Percentiles rank a stretch among this genome's conserved stretches.
These are phyloP conservation scores for Spongilla lacustris DNA, from an alignment of 37 sponge, comb jelly and placozoan species.

Conservation along the genomic window DNA sequence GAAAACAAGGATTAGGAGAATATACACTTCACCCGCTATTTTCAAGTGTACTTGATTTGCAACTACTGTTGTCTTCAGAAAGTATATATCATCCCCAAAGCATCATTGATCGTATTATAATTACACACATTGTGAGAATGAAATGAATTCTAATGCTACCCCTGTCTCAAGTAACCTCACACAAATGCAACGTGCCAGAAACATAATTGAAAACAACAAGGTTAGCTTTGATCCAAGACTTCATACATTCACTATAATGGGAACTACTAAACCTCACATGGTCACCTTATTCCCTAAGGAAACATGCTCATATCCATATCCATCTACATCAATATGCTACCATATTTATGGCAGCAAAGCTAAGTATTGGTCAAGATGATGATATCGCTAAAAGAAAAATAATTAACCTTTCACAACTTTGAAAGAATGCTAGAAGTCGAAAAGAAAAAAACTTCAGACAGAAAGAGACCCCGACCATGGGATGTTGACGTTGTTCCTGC, in stretches of 20 bases:
- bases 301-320: constrained; percentile 35
- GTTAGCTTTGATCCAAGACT: constrained; percentile 36
- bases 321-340: constrained; percentile 35
- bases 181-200: constrained; percentile 39
- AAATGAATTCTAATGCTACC: too few species aligned
- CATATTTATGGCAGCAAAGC: constrained; percentile 42
- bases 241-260: constrained; percentile 39
- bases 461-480: too few species aligned
- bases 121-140: constrained; percentile 14
- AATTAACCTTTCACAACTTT: too few species aligned
- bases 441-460: too few species aligned
- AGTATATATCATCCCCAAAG: constrained; percentile 7
- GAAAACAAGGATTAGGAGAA: constrained; percentile 34
- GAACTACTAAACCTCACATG: constrained; percentile 27
- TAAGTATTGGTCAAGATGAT: constrained; percentile 21
- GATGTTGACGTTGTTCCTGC: too few species aligned
- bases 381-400: too few species aligned
- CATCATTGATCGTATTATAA: constrained; percentile 19
- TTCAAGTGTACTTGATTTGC: not conserved
- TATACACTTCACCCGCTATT: constrained; percentile 29
- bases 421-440: too few species aligned
- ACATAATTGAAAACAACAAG: constrained; percentile 27
- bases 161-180: constrained; percentile 7
- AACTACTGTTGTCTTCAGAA: not conserved
- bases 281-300: constrained; percentile 37